Base-by-base conservation (phyloP, 2,113 vertebrate genomes). In the Anolis sagrei region DNA sequence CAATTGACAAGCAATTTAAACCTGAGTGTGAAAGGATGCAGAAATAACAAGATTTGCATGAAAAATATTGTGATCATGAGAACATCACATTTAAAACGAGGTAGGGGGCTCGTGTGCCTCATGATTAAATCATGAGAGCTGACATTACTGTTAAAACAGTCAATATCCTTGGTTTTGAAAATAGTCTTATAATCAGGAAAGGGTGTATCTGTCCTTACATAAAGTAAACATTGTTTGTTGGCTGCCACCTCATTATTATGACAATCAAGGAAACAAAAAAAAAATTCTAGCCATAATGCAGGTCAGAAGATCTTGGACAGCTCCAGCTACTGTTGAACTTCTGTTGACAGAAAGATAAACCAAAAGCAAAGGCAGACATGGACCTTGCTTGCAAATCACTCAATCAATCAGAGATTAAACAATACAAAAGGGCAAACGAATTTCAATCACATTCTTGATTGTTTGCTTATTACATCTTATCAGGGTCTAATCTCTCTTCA, bases 1-100 rank as follows among this genome's bases (percentile, higher is more conserved):
- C 92, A 95, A 95, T 93, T 96, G 96, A 96, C 96, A 96, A 95
- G 95, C 94, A 96, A 96, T 97, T 97, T 96, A 95, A 96, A 89
- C 92, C 93, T 77, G 81, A 95, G 92, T 92, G 93, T 95, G 95
- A 96, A 96, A 95, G 94, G 94, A 96, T 95, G 94, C 95, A 96
- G 95, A 96, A 97, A 95, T 96, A 96, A 96, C 95, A 95, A 95
- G 96, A 97, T 96, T 96, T 97, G 95, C 96, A 97, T 96, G 95
- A 96, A 96, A 97, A 96, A 95, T 95, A 97, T 96, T 95, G 95
- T 96, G 95, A 95, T 96, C 93, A 94, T 93, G 94, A 95, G 95
- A 96, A 96, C 95, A 96, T 95, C 93, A 95, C 94, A 96, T 96
- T 95, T 96, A 96, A 96, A 96, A 76, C 19, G 93, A 96, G 96